Percentiles rank a stretch among this genome's conserved stretches.
phyloP scores from a whole-genome alignment of 2,888 invertebrate species.

The Margaritifera margaritifera region DNA sequence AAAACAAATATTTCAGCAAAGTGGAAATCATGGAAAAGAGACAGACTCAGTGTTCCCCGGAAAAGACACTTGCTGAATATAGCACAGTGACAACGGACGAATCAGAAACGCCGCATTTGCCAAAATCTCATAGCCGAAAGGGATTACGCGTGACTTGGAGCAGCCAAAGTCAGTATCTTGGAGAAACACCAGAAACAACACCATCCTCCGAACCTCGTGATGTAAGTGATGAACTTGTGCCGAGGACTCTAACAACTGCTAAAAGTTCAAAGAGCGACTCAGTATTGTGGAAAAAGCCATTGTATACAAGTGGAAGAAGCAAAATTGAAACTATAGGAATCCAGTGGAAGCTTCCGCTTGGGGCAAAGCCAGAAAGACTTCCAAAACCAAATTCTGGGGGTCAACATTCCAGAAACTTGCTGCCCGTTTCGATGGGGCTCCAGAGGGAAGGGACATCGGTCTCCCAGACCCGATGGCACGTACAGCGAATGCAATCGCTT shows the following conservation, averaged over 20 bases:
- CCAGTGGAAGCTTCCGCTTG: slow-evolving; percentile 40
- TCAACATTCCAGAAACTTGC: slow-evolving; percentile 35
- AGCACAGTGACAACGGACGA: too few species aligned
- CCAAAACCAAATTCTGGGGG: slow-evolving; percentile 5
- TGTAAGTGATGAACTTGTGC: slow-evolving; percentile 14
- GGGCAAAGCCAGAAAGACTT: slow-evolving; percentile 5
- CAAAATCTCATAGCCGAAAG: slow-evolving; percentile 34
- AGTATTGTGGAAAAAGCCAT: slow-evolving; percentile 14
- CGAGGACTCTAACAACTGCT: slow-evolving; percentile 16
- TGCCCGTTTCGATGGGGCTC: slow-evolving; percentile 43
- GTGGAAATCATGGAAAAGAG: slow-evolving; percentile 1
- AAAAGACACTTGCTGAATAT: too few species aligned
- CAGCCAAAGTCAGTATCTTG: slow-evolving; percentile 32
- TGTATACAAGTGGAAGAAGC: slow-evolving; percentile 21
- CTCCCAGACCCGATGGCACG: slow-evolving; percentile 41
- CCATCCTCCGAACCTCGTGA: slow-evolving; percentile 6
- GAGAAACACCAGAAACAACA: slow-evolving; percentile 5
- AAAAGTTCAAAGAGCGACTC: slow-evolving; percentile 24
- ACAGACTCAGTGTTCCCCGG: too few species aligned
- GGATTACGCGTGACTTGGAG: slow-evolving; percentile 50
- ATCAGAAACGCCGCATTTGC: background rate
- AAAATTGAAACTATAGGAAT: slow-evolving; percentile 48
- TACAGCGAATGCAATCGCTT: slow-evolving; percentile 28
- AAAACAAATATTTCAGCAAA: slow-evolving; percentile 43
- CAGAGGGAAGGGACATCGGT: slow-evolving; percentile 36